phyloP scores from a whole-genome alignment of 2,888 invertebrate species.

The Cantharis lateralis region DNA sequence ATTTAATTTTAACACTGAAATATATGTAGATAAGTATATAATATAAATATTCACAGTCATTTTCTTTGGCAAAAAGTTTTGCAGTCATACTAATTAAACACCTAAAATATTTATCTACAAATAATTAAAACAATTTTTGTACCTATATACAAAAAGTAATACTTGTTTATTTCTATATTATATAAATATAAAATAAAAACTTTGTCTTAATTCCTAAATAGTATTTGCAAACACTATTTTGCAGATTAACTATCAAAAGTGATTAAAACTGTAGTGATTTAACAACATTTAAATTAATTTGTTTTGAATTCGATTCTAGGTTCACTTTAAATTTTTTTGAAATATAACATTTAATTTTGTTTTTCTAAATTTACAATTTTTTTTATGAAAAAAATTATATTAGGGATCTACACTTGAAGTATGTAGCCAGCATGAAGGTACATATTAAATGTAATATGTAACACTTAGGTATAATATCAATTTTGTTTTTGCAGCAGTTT shows the following conservation, averaged over 20 bases:
- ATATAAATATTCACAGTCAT: conserved; percentile 56
- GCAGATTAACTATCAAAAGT: neutral
- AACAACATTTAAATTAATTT: neutral
- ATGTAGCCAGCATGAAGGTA: too few species aligned
- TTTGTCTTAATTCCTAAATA: neutral
- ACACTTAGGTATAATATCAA: too few species aligned
- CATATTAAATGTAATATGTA: too few species aligned
- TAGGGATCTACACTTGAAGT: too few species aligned
- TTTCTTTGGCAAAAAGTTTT: conserved; percentile 53
- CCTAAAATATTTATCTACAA: neutral
- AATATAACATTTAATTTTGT: too few species aligned
- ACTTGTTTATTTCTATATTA: neutral
- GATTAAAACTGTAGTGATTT: neutral
- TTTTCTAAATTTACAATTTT: too few species aligned
- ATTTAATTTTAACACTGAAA: conserved; percentile 49
- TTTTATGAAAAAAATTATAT: too few species aligned
- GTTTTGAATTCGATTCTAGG: neutral
- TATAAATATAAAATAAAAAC: neutral
- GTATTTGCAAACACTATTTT: neutral
- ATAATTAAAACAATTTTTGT: neutral
- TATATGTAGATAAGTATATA: conserved; percentile 44
- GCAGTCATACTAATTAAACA: conserved; percentile 32
- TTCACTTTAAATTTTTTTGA: neutral
- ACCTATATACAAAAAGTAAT: neutral
- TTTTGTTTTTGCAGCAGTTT: too few species aligned